Conservation (phyloP, 2,888 invertebrate species). For the Netelia melanura region DNA sequence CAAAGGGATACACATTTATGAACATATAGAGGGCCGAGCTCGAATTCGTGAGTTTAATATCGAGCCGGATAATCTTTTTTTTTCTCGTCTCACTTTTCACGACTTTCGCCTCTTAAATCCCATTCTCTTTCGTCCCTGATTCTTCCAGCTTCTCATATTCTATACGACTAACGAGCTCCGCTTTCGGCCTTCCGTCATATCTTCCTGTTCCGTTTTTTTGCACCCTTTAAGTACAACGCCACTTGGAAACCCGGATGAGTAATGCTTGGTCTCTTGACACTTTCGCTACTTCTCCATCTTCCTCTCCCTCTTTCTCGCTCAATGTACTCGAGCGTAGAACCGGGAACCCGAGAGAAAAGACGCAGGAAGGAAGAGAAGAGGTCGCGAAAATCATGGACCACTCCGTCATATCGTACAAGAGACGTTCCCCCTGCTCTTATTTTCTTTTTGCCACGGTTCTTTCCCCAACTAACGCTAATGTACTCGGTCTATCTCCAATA, state of each 20-base stretch:
- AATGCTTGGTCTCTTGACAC: slow-evolving; percentile 13
- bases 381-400: slow-evolving; percentile 42
- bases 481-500: too few relatives aligned
- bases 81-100: background rate
- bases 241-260: slow-evolving; percentile 33
- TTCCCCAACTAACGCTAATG: too few relatives aligned
- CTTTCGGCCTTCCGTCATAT: slow-evolving; percentile 24
- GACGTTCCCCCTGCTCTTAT: background rate
- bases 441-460: too few relatives aligned
- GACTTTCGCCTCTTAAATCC: slow-evolving; percentile 26
- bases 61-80: slow-evolving; percentile 9
- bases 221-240: slow-evolving; percentile 18
- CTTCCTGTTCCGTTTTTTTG: slow-evolving; percentile 43
- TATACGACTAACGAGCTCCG: background rate
- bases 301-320: background rate
- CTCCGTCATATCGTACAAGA: slow-evolving; percentile 10
- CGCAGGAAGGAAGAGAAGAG: slow-evolving; percentile 37
- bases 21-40: too few relatives aligned
- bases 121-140: slow-evolving; percentile 8
- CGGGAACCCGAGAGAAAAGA: slow-evolving; percentile 53
- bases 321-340: slow-evolving; percentile 22
- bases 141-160: slow-evolving; percentile 32
- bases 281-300: background rate
- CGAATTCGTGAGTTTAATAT: slow-evolving; percentile 27
- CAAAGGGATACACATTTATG: too few relatives aligned